A percentile compares a stretch with the other conserved stretches of the same genome.
Evolutionary conservation across 2,113 vertebrate species (phyloP).

Genomic region (Varanus komodoensis): DNA sequence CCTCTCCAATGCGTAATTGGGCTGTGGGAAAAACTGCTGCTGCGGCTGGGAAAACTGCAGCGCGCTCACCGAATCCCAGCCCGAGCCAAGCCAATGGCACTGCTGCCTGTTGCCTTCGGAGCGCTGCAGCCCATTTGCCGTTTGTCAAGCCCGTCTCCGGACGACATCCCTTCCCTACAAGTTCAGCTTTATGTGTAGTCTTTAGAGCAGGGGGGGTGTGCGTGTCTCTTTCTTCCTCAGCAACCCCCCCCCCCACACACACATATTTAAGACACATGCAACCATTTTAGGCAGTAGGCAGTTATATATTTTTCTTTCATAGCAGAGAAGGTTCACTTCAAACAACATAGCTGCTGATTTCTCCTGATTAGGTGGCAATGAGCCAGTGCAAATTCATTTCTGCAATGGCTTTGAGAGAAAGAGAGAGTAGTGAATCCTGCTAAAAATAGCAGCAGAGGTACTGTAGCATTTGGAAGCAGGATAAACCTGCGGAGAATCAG

Average conservation of each 20-base stretch:
- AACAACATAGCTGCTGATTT: slow-evolving; percentile 5
- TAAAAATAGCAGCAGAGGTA: slow-evolving; percentile 24
- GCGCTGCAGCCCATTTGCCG: neutral
- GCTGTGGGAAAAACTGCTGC: neutral
- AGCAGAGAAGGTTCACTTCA: slow-evolving; percentile 5
- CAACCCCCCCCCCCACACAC: neutral
- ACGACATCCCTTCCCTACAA: neutral
- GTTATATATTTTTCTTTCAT: neutral
- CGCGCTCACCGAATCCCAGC: neutral
- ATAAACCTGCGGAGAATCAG: slow-evolving; percentile 34
- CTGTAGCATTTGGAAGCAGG: slow-evolving; percentile 28
- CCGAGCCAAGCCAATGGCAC: neutral
- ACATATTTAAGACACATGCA: neutral
- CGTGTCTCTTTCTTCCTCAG: neutral
- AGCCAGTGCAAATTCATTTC: slow-evolving; percentile 39
- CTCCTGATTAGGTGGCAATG: slow-evolving; percentile 32
- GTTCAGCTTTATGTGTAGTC: neutral
- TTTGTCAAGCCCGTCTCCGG: neutral
- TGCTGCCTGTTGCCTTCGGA: neutral
- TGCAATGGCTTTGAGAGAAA: slow-evolving; percentile 10
- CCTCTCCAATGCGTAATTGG: neutral
- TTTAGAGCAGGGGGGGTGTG: neutral
- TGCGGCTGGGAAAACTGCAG: neutral
- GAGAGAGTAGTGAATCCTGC: slow-evolving; percentile 29
- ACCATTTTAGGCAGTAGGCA: neutral